Evolutionary conservation across 1,140 invertebrate genomes (phyloP), one percentile per base, ranked within the genome.

Genomic region (Helicoverpa armigera): DNA sequence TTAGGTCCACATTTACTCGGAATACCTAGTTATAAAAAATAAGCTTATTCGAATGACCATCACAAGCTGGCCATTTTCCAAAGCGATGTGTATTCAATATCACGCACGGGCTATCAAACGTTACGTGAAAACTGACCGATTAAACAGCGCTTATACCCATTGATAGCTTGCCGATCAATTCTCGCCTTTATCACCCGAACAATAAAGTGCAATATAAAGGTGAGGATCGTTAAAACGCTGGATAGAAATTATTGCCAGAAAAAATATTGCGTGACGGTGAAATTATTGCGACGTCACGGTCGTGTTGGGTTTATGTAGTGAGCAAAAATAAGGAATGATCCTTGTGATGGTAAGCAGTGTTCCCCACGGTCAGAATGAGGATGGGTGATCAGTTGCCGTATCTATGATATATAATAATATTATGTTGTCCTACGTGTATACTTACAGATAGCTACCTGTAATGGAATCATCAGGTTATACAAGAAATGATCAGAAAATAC

Each of bases 61-160:
- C 11, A 58, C 13, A 43, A 43, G 61, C 54, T 82, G 23, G 35
- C 54, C 50, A 51, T 60, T 51, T 61, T 16, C 7, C 4, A 35
- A 12, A 51, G 43, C 73, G 54, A 69, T 83, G 50, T 85, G 78
- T 82, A 79, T 51, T 77, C 69, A 54, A 80, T 74, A 80, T 83
- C 84, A 85, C 82, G 82, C 78, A 83, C 79, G 73, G 51, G 67
- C 79, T 79, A 84, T 86, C 82, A 84, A 79, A 83, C 72, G 63
- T 72, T 67, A 83, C 79, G 82, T 82, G 82, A 86, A 83, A 86
- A 86, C 85, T 83, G 82, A 86, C 85, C 82, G 79, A 84, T 86
- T 86, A 82, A 84, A 81, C 65, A 67, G 43, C 67, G 73, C 77
- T 81, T 82, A 67, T 77, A 29, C 56, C 56, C 58, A 82, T 82